Conservation (phyloP, 1,140 invertebrate species). For the Bradysia coprophila region DNA sequence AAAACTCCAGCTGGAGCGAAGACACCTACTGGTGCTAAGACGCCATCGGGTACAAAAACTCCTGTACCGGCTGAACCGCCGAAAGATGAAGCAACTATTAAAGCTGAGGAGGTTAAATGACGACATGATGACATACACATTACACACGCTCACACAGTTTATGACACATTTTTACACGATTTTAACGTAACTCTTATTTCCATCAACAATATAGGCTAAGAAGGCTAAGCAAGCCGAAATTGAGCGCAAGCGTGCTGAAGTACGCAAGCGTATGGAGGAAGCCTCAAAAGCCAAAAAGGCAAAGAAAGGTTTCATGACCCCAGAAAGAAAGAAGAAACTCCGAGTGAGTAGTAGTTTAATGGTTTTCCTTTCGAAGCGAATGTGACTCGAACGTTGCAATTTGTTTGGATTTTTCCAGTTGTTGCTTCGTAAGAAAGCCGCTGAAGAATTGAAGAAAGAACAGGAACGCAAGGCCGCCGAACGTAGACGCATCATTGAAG, state of each 20-base stretch:
- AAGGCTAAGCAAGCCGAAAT: conserved; percentile 88
- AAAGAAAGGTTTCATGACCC: conserved; percentile 98
- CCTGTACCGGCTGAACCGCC: conserved; percentile 13
- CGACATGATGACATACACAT: conserved; percentile 10
- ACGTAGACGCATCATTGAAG: conserved; percentile 91
- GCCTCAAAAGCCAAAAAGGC: conserved; percentile 88
- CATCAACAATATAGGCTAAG: conserved; percentile 49
- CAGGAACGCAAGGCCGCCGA: conserved; percentile 96
- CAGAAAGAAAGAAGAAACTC: conserved; percentile 95
- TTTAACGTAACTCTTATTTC: too few relatives aligned
- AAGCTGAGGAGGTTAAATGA: conserved; percentile 19
- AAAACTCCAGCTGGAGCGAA: conserved; percentile 2
- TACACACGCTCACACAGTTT: too few relatives aligned
- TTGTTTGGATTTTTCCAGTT: too few relatives aligned
- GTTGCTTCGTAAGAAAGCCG: conserved; percentile 98
- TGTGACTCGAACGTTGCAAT: too few relatives aligned
- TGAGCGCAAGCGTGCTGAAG: conserved; percentile 86
- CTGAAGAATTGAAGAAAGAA: conserved; percentile 98
- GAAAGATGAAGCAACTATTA: conserved; percentile 20
- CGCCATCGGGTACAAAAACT: neutral
- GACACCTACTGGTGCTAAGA: neutral
- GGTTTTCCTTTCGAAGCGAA: neutral
- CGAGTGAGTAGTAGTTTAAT: conserved; percentile 44
- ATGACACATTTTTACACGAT: too few relatives aligned
- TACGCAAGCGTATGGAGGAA: conserved; percentile 88